These are phyloP conservation scores for Caenorhabditis wallacei DNA, from an alignment of 2,888 invertebrate species.

Conservation along the genomic window DNA sequence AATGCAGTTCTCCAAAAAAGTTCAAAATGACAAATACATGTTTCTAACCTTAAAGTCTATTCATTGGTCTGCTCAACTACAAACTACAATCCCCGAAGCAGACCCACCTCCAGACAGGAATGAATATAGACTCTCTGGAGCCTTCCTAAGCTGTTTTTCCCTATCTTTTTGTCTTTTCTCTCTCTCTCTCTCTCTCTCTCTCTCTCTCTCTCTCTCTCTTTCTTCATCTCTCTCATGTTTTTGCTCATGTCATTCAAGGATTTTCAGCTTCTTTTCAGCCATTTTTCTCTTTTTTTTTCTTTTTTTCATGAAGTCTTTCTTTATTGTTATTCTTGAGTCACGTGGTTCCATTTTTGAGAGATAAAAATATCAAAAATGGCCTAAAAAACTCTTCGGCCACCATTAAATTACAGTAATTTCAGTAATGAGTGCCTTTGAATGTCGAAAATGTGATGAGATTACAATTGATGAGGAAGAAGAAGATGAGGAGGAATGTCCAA, in stretches of 20 bases:
- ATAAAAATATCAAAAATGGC: no score
- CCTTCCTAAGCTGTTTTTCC: conserved; percentile 12
- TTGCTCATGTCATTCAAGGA: conserved; percentile 9
- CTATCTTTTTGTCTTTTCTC: not conserved
- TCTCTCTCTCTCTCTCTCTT: not conserved
- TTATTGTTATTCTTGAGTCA: conserved; percentile 2
- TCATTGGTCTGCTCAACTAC: not conserved
- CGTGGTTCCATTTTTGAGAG: not conserved
- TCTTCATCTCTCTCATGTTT: conserved; percentile 8
- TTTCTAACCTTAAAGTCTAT: not conserved
- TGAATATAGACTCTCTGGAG: not conserved
- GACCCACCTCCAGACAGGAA: no score
- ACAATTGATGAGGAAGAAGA: conserved; percentile 35
- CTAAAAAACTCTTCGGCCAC: no score
- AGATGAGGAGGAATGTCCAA: conserved; percentile 51
- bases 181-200: not conserved
- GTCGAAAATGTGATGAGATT: conserved; percentile 46
- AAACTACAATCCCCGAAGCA: no score
- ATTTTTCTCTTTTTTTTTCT: not conserved
- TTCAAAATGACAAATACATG: no score
- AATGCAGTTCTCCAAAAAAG: not conserved
- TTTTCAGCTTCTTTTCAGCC: conserved; percentile 25
- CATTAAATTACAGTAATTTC: not conserved
- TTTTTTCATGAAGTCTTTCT: conserved; percentile 4
- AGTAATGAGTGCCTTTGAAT: conserved; percentile 55